phyloP scores from a whole-genome alignment of 2,888 invertebrate species.

The Itoplectis maculator region DNA sequence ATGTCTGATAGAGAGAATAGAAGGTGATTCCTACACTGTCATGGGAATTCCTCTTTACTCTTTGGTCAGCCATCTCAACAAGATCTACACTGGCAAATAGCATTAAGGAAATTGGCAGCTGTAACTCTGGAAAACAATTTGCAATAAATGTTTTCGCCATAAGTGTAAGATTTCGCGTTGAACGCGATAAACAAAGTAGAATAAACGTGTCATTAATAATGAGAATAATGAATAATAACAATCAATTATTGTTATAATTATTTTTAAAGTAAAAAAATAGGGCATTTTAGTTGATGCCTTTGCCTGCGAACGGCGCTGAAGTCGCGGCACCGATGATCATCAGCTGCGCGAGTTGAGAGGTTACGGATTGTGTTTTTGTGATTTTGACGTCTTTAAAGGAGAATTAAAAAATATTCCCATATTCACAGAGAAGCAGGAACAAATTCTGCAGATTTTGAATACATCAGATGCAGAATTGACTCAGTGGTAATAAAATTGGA shows the following conservation, averaged over 20 bases:
- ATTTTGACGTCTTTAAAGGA: neutral
- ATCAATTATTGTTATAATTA: neutral
- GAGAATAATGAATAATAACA: too few species aligned
- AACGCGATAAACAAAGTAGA: neutral
- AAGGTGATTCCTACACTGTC: conserved; percentile 95
- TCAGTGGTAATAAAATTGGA: conserved; percentile 6
- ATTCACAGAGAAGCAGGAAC: neutral
- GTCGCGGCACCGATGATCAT: neutral
- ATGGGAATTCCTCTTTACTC: conserved; percentile 93
- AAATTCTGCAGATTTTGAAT: neutral
- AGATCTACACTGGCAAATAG: conserved; percentile 70
- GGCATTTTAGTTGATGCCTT: neutral
- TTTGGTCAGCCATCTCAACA: conserved; percentile 77
- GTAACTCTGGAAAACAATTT: neutral
- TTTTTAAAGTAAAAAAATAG: neutral
- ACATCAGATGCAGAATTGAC: neutral
- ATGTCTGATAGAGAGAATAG: conserved; percentile 91
- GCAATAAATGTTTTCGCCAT: too few species aligned
- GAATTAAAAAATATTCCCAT: neutral
- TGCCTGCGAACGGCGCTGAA: neutral
- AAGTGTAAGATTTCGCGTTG: neutral
- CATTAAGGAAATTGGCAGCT: neutral
- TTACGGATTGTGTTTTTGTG: neutral
- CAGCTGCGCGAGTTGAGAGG: neutral
- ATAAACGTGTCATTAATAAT: neutral